Evolutionary conservation across 2,888 invertebrate species (phyloP), one percentile per base, ranked within the genome.

Genomic region (Ophioninae sp.): DNA sequence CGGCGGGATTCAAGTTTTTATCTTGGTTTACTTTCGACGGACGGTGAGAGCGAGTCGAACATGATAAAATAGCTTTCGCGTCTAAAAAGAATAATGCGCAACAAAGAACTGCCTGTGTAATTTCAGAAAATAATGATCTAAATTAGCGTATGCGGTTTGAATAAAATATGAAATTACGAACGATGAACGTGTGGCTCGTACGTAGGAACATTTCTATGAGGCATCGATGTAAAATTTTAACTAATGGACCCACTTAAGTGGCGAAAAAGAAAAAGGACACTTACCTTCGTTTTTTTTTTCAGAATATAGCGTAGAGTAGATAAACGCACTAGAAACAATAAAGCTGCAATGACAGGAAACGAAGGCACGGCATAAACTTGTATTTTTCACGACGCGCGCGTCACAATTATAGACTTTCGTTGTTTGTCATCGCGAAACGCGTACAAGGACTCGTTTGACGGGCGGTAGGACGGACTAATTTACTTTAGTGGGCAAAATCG

Each of bases 111-210:
- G 17, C 9, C 22, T 39, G 39, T 44, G 17, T 30, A 7, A 68
- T 7, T 17, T 22, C 68, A 20, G 39, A 23, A 68, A 22, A 7
- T 17, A 2, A 23, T 7, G 13, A 23, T 63, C 9, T 3, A 30
- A 63, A 63, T 17, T 2, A n/a, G 20, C 9, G 17, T 30, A 51
- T 51, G 13, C 13, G 17, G 17, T 51, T 51, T 44, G 20, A 68
- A 67, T n/a, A 67, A 51, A 22, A 17, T 6, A 23, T 58, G 58
- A 71, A 1, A 71, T 58, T 6, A 71, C 17, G 30, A 51, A 71
- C 20, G 37, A 58, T 69, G 51, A 71, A 20, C n/a, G 56, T 56
- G 58, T 56, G 58, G 68, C 51, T 68, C 17, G 13, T 6, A 30
- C 3, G 30, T 30, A 30, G 30, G 3, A 30, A 30, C 30, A 56